Conservation (phyloP, 2,797 vertebrate genomes). For the Anas capensis region DNA sequence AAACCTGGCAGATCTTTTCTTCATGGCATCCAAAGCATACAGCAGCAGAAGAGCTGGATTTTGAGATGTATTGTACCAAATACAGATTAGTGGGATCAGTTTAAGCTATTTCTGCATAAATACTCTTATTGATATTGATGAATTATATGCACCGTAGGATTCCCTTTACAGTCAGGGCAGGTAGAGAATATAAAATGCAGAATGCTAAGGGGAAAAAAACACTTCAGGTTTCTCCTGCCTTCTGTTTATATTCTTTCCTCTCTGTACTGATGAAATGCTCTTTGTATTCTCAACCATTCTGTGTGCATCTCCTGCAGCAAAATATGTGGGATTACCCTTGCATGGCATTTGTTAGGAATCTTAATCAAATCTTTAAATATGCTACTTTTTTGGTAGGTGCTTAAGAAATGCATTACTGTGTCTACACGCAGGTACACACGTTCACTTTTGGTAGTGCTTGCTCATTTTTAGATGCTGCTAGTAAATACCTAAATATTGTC, state of each 20-base stretch:
- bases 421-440: rapidly evolving
- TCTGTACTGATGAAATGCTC: background rate
- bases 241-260: background rate
- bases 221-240: background rate
- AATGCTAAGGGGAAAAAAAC: rapidly evolving
- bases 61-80: background rate
- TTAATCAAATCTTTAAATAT: background rate
- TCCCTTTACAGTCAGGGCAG: background rate
- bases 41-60: background rate
- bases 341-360: background rate
- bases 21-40: background rate
- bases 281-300: background rate
- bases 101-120: background rate
- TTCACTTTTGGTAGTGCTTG: background rate
- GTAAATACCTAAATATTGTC: background rate
- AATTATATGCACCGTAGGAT: background rate
- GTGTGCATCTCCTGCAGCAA: background rate
- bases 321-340: background rate
- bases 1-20: background rate
- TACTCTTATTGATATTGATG: rapidly evolving
- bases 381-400: background rate
- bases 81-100: background rate
- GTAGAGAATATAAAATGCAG: background rate
- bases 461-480: background rate
- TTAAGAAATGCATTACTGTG: background rate